phyloP scores from a whole-genome alignment of 2,797 vertebrate species.

The Pelodytes ibericus region DNA sequence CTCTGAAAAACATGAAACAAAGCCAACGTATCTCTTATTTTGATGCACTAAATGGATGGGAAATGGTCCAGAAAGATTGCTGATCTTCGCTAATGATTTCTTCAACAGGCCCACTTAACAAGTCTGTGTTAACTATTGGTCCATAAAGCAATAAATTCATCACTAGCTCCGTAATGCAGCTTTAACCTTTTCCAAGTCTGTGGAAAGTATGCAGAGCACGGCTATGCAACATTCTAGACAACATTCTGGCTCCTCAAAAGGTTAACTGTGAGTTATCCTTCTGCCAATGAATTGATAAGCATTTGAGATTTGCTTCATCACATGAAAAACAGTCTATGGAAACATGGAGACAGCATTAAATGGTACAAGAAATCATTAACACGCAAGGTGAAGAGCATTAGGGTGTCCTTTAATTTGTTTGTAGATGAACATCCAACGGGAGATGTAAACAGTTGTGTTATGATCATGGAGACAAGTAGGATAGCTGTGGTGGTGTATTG shows the following conservation, averaged over 20 bases:
- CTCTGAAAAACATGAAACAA: slow-evolving; percentile 12
- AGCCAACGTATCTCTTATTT: slow-evolving; percentile 40
- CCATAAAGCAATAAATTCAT: slow-evolving; percentile 48
- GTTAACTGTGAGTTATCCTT: neutral
- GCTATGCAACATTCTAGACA: neutral
- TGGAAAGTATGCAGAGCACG: neutral
- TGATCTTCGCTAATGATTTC: slow-evolving; percentile 33
- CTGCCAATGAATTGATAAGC: slow-evolving; percentile 28
- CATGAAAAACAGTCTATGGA: slow-evolving; percentile 10
- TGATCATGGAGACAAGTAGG: too few relatives aligned
- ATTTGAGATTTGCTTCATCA: neutral
- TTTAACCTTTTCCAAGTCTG: neutral
- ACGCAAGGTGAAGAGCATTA: neutral
- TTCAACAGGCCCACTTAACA: slow-evolving; percentile 13
- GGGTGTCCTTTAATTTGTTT: neutral
- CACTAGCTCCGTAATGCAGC: slow-evolving; percentile 18
- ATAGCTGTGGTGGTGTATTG: too few relatives aligned
- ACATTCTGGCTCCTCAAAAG: neutral
- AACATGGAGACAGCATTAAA: slow-evolving; percentile 26
- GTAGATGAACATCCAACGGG: neutral
- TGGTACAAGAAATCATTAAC: slow-evolving; percentile 29
- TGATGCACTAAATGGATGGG: slow-evolving; percentile 28
- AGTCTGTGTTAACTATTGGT: slow-evolving; percentile 15
- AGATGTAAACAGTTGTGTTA: neutral
- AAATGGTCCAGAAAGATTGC: slow-evolving; percentile 51